Base-by-base conservation (phyloP, 1,140 invertebrate genomes). In the Chironomus tepperi region DNA sequence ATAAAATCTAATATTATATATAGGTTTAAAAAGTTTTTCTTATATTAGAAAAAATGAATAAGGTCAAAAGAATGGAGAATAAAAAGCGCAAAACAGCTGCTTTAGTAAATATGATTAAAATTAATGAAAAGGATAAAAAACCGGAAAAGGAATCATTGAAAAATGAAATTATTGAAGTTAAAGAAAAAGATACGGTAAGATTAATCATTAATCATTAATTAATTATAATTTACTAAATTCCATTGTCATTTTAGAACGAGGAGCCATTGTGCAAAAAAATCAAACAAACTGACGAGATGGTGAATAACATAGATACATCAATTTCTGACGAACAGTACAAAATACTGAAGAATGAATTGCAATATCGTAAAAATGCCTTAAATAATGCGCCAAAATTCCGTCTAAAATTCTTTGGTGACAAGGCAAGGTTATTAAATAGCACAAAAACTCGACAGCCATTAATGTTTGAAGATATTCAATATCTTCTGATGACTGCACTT, bases 391-490 rank as follows among this genome's bases (percentile, higher is more conserved):
- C 89, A 21, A 83, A 85, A 65, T 84, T 91, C 75, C 80, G 82
- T 73, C 82, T 91, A 24, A 87, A 88, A 80, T 81, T 83, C 73
- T 82, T 86, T 75, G 90, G 90, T 24, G 82, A 88, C 78, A 85
- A 83, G 78, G 89, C 90, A 73, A 85, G 83, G 67, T 79, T 91
- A 75, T 79, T 81, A 70, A 79, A 83, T 34, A 80, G 84, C 42
- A 77, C 80, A 42, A 80, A 86, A 73, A 83, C 87, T 73, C 85
- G 91, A 76, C 86, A 90, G 72, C 93, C 94, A 8, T 84, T 97
- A 76, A 90, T 93, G 79, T 83, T 94, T 0, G 88, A 88, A 64
- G 94, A 96, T 81, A 80, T 96, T 74, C 93, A 95, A 80, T 89
- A 95, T 84, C 84, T 96, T 73, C 78, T 96, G 5, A 82, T 95